Conservation (phyloP, 2,113 vertebrate species). For the Eulemur macaco region DNA sequence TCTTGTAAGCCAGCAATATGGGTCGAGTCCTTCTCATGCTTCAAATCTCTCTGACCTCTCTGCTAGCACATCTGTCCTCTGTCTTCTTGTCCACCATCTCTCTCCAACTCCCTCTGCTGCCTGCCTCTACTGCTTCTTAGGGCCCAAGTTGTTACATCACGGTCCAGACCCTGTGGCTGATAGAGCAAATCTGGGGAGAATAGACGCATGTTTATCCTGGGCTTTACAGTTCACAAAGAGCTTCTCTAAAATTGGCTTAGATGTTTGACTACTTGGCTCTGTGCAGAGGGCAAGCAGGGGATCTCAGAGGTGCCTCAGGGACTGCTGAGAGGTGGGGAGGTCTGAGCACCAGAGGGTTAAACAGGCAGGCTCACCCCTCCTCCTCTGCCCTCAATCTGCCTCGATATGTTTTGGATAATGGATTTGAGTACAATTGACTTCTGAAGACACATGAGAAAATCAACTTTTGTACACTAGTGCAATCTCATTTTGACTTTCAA, state of each 20-base stretch:
- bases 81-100: not conserved
- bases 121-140: not conserved
- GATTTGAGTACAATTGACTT: not conserved
- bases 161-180: not conserved
- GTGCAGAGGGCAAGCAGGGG: not conserved
- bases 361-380: not conserved
- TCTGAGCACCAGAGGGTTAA: not conserved
- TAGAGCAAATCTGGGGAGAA: constrained; percentile 13
- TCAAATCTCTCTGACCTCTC: not conserved
- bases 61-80: not conserved
- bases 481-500: not conserved
- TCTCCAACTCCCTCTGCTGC: not conserved
- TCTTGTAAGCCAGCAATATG: not conserved
- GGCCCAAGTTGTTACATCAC: not conserved
- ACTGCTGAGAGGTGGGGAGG: not conserved
- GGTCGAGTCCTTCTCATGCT: not conserved
- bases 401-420: not conserved
- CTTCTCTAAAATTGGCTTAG: not conserved
- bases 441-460: not conserved
- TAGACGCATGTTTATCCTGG: not conserved
- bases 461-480: not conserved
- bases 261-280: not conserved
- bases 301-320: not conserved
- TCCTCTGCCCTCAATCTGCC: not conserved
- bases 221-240: not conserved